A percentile compares a stretch with the other conserved stretches of the same genome.
These are phyloP conservation scores for Procambarus clarkii DNA, from an alignment of 1,140 invertebrate genomes.

Conservation along the genomic window DNA sequence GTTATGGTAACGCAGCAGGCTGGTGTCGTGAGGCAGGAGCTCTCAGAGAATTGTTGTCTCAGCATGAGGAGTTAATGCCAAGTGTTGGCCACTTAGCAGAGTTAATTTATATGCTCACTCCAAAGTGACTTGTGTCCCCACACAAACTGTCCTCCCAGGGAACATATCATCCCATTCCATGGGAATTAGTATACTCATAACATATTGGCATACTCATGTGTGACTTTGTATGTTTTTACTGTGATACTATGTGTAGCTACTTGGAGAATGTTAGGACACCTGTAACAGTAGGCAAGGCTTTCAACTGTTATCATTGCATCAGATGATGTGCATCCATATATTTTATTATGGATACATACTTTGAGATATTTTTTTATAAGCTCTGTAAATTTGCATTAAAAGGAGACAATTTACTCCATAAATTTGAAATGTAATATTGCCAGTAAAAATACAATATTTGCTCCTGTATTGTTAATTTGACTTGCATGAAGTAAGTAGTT, in stretches of 20 bases:
- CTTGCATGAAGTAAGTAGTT: too few relatives aligned
- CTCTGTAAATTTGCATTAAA: not conserved
- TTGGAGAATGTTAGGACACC: not conserved
- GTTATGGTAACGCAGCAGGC: too few relatives aligned
- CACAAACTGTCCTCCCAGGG: too few relatives aligned
- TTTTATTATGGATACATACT: not conserved
- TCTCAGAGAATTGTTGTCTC: too few relatives aligned
- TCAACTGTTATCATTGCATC: not conserved
- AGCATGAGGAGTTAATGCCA: not conserved
- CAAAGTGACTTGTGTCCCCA: too few relatives aligned
- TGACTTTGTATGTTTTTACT: not conserved
- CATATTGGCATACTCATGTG: not conserved
- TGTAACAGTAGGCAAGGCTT: not conserved
- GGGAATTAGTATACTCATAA: too few relatives aligned
- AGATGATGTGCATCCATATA: not conserved
- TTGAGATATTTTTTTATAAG: not conserved
- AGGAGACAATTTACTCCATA: not conserved
- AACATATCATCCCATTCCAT: too few relatives aligned
- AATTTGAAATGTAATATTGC: too few relatives aligned
- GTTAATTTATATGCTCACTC: not conserved
- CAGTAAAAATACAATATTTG: too few relatives aligned
- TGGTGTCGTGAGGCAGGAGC: too few relatives aligned
- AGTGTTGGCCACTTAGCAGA: not conserved
- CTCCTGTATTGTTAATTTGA: too few relatives aligned
- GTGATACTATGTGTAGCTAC: not conserved